phyloP scores from a whole-genome alignment of 2,113 vertebrate genomes.

The Aptenodytes forsteri region DNA sequence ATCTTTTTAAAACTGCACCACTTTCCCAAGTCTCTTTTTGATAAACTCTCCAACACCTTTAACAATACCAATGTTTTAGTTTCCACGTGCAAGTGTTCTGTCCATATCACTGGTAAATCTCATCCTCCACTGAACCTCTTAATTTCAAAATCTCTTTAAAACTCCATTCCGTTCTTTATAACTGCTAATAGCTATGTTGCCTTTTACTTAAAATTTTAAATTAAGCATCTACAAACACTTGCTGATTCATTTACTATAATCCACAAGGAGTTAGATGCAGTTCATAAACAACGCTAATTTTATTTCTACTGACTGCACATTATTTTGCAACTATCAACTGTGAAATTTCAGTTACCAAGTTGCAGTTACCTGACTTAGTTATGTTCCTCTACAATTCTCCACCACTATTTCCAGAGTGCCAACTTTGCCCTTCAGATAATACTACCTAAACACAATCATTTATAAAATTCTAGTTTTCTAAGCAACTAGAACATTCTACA shows the following conservation, averaged over 20 bases:
- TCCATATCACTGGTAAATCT: not conserved
- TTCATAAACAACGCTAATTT: not conserved
- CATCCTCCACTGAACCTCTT: not conserved
- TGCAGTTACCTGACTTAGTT: not conserved
- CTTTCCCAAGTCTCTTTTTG: not conserved
- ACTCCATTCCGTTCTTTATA: not conserved
- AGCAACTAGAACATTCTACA: not conserved
- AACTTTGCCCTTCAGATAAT: not conserved
- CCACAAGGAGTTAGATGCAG: not conserved
- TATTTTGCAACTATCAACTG: not conserved
- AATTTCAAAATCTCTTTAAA: not conserved
- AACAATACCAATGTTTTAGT: not conserved
- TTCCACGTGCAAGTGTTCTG: not conserved
- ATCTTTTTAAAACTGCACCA: not conserved
- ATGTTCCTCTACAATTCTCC: not conserved
- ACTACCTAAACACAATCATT: not conserved
- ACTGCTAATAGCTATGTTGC: not conserved
- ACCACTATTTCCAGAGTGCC: not conserved
- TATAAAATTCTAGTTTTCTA: not conserved
- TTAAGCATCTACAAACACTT: not conserved
- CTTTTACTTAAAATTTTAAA: not conserved
- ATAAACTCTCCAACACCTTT: not conserved
- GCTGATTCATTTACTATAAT: not conserved
- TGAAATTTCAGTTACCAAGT: not conserved
- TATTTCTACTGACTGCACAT: not conserved